Base-by-base conservation (phyloP, 2,113 vertebrate species). In the Chroicocephalus ridibundus region DNA sequence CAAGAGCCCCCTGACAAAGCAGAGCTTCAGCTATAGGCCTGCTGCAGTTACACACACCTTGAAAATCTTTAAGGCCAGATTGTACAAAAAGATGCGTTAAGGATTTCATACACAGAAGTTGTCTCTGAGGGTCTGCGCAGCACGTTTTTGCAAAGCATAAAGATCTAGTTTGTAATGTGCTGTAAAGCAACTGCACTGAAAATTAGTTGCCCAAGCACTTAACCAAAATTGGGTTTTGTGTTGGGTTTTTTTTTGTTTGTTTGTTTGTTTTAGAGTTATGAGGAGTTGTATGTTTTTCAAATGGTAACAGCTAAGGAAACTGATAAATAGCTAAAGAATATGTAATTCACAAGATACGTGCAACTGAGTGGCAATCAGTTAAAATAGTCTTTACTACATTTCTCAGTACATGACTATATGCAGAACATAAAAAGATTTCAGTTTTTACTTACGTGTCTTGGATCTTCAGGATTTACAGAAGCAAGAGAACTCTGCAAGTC, bases 381-480 rank as follows among this genome's bases (percentile, higher is more conserved):
- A 46, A 34, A 81, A 17, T 2, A 55, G 60, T 51, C 51, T 72
- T 76, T 24, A 32, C 65, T 15, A 10, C 44, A 8, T 8, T 54
- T 61, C 36, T 40, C 65, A 49, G 31, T 31, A 40, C 20, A 11
- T 8, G 6, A 52, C 44, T 11, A 54, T 3, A 76, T 1, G 11
- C 11, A 65, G 22, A 7, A 17, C 2, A 7, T 3, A 29, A 46
- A 20, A 78, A 13, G 8, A 51, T 62, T 88, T 32, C 38, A 15
- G 26, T 44, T 87, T 90, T 90, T 96, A 98, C 98, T 98, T 88
- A 99, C 99, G 14, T 98, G 97, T 89, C 94, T 97, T 62, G 98
- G 97, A 80, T 99, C 98, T 92, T 97, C 90, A 58, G 97, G 96
- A 81, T 98, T 97, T 89, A 98, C 32, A 52, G 82, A 95, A 27